Percentiles rank a stretch among this genome's conserved stretches.
These are phyloP conservation scores for Lepidonotus clava DNA, from an alignment of 2,888 invertebrate species.

Conservation along the genomic window DNA sequence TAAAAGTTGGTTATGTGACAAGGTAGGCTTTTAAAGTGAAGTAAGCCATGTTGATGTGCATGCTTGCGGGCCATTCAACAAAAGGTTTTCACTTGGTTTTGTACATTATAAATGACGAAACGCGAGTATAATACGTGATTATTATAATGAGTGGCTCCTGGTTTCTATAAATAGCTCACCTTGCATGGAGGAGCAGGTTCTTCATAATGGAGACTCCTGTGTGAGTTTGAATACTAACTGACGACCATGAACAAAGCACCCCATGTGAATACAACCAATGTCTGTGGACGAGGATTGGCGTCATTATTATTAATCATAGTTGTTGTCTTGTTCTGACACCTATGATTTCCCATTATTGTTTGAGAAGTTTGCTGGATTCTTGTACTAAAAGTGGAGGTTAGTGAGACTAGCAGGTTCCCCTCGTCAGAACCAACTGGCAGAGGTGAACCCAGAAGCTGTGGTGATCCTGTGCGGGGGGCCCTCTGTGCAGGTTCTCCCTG, in stretches of 20 bases:
- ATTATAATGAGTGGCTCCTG: not conserved
- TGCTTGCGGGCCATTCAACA: not conserved
- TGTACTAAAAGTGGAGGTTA: not conserved
- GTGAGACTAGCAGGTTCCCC: not conserved
- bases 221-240: not conserved
- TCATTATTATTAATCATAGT: not conserved
- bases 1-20: not conserved
- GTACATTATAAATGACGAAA: not conserved
- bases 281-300: not conserved
- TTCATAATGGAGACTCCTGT: too few relatives aligned
- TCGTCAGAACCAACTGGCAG: too few relatives aligned
- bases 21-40: not conserved
- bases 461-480: not conserved
- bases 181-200: too few relatives aligned
- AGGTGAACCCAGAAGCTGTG: too few relatives aligned
- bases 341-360: not conserved
- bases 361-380: slow-evolving; percentile 7
- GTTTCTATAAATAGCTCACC: too few relatives aligned
- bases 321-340: not conserved
- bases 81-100: not conserved
- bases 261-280: not conserved
- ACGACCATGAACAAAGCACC: not conserved
- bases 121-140: not conserved
- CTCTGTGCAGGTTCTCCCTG: not conserved
- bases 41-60: not conserved